These are phyloP conservation scores for Gambusia affinis DNA, from an alignment of 2,113 vertebrate genomes.

Conservation along the genomic window DNA sequence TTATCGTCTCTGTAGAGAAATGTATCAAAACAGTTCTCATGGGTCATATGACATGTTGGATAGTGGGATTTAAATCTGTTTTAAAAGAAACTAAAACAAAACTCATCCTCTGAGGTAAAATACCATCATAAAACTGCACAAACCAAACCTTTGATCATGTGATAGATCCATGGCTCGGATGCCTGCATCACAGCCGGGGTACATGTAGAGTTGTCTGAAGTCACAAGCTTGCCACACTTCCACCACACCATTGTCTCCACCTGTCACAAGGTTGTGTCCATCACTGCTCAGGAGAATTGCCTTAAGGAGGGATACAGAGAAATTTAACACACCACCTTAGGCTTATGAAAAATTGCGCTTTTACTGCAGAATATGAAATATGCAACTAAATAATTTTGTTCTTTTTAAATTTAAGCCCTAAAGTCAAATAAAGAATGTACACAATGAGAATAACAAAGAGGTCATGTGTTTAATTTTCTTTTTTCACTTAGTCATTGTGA, in stretches of 20 bases:
- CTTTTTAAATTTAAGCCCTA: neutral
- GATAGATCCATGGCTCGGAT: slow-evolving; percentile 97
- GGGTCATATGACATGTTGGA: neutral
- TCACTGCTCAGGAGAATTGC: slow-evolving; percentile 96
- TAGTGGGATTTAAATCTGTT: neutral
- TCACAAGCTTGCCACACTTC: slow-evolving; percentile 99
- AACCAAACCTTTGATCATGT: slow-evolving; percentile 95
- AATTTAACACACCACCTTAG: neutral
- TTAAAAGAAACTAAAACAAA: neutral
- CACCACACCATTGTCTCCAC: slow-evolving; percentile 95
- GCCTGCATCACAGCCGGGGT: slow-evolving; percentile 97
- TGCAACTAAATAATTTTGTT: neutral
- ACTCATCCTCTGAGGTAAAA: neutral
- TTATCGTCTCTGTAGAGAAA: neutral
- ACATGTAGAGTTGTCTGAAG: slow-evolving; percentile 97
- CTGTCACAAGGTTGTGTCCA: slow-evolving; percentile 96
- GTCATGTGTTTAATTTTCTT: neutral
- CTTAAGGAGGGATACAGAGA: slow-evolving; percentile 68
- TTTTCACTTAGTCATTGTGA: neutral
- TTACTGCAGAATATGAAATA: neutral
- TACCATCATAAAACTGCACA: neutral
- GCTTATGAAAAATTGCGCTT: neutral
- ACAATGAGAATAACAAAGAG: neutral
- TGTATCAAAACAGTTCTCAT: neutral
- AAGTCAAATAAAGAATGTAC: no score